phyloP scores from a whole-genome alignment of 2,888 invertebrate species.

The Leptinotarsa tumamoca region DNA sequence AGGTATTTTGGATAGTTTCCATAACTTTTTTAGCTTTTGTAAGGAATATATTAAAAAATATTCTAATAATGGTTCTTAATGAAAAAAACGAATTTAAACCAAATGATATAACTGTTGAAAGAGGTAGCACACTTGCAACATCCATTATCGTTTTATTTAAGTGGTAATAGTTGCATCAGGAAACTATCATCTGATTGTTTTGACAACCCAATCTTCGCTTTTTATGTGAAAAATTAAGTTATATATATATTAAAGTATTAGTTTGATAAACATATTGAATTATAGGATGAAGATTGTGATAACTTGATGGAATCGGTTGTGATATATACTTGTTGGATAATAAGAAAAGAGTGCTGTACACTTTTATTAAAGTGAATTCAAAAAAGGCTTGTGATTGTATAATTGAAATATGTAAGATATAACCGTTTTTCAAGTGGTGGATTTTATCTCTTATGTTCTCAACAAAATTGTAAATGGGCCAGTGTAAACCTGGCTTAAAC shows the following conservation, averaged over 20 bases:
- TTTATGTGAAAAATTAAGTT: background rate
- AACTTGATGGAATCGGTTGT: conserved; percentile 18
- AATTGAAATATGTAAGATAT: background rate
- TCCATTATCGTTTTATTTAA: too few relatives aligned
- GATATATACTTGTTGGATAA: conserved; percentile 2
- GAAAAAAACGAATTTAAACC: too few relatives aligned
- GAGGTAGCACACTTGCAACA: too few relatives aligned
- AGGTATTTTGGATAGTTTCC: too few relatives aligned
- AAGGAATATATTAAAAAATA: too few relatives aligned
- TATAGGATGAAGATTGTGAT: conserved; percentile 17
- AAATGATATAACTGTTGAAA: too few relatives aligned
- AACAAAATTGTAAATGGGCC: background rate
- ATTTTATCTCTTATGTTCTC: background rate
- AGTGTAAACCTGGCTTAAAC: background rate
- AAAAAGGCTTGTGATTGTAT: conserved; percentile 15
- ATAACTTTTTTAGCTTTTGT: too few relatives aligned
- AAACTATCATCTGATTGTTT: too few relatives aligned
- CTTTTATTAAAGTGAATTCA: background rate
- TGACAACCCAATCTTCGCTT: background rate
- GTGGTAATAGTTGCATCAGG: too few relatives aligned
- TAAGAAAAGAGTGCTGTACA: conserved; percentile 4
- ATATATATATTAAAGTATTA: background rate
- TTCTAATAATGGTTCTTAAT: too few relatives aligned
- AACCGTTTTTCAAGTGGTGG: background rate
- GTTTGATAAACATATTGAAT: background rate